Base-by-base conservation (phyloP, 2,113 vertebrate species). In the Phylloscopus trochilus region DNA sequence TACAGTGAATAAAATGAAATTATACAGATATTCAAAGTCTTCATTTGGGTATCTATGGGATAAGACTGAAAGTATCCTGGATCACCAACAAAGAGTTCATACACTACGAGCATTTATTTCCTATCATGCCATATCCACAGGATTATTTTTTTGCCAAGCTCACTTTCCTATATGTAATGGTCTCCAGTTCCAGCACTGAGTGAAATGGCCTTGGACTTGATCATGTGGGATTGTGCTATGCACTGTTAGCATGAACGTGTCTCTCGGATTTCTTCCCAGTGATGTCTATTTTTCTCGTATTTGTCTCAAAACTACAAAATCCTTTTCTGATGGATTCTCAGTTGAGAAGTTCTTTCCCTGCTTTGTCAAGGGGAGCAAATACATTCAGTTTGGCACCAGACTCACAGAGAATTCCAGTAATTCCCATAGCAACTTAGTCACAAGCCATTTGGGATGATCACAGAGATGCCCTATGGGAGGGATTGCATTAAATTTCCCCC, bases 1-100 rank as follows among this genome's bases (percentile, higher is more conserved):
- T 83, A 69, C n/a, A 93, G 80, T 81, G 87, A 91, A 78, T 64
- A 79, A 92, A 95, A 92, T 68, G 33, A 95, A 95, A 90, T 88
- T 87, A 81, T 60, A 83, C 13, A 89, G 92, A 87, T 74, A 93
- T n/a, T 68, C 69, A 86, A 95, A 89, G 83, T 80, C 85, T 83
- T 94, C 20, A 80, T 81, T 92, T 94, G 3, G 4, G 68, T 75
- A 63, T 89, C 68, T 85, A 31, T 3, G 4, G 58, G 52, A 72
- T 82, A 82, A 62, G 55, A 67, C 46, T 69, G 84, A 95, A 96
- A 94, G 88, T 76, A 83, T 83, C 77, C 78, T 96, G 92, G 95
- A 94, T 94, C 82, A 90, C 39, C 74, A 80, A 94, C 91, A 90
- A 84, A 94, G 68, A 91, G 47, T 63, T 83, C 53, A 64, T 81